phyloP scores from a whole-genome alignment of 2,888 invertebrate species.

The Coenonympha glycerion region DNA sequence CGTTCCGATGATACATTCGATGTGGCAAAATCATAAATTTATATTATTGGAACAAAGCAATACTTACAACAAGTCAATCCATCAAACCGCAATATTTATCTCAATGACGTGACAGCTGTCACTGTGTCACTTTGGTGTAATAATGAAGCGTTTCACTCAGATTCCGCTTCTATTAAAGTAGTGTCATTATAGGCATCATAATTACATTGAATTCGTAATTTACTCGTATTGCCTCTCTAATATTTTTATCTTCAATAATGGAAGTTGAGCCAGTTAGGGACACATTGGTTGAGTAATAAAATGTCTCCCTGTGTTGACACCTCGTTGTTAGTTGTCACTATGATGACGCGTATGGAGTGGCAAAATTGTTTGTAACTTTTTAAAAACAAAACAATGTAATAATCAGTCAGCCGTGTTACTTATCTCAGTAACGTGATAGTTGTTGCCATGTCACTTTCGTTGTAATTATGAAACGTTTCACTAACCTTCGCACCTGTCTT shows the following conservation, averaged over 20 bases:
- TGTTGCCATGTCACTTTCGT: neutral
- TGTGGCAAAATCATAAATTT: constrained; percentile 1
- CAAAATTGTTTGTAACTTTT: neutral
- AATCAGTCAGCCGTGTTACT: neutral
- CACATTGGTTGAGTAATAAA: too few relatives aligned
- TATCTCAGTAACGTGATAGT: neutral
- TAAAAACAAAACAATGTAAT: constrained; percentile 1
- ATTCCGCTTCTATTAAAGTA: too few relatives aligned
- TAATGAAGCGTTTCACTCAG: too few relatives aligned
- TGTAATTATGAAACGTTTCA: neutral
- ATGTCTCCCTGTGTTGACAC: too few relatives aligned
- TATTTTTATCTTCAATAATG: too few relatives aligned
- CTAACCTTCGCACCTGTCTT: neutral
- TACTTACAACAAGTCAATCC: neutral
- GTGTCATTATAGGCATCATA: too few relatives aligned
- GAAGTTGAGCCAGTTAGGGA: too few relatives aligned
- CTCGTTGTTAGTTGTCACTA: too few relatives aligned
- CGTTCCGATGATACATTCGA: neutral
- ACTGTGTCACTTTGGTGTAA: neutral
- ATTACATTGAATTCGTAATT: too few relatives aligned
- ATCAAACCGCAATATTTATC: neutral
- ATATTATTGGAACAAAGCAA: neutral
- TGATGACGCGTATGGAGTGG: neutral
- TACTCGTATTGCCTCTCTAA: too few relatives aligned
- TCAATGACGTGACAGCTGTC: neutral